phyloP scores from a whole-genome alignment of 2,113 vertebrate species.

The Daubentonia madagascariensis region DNA sequence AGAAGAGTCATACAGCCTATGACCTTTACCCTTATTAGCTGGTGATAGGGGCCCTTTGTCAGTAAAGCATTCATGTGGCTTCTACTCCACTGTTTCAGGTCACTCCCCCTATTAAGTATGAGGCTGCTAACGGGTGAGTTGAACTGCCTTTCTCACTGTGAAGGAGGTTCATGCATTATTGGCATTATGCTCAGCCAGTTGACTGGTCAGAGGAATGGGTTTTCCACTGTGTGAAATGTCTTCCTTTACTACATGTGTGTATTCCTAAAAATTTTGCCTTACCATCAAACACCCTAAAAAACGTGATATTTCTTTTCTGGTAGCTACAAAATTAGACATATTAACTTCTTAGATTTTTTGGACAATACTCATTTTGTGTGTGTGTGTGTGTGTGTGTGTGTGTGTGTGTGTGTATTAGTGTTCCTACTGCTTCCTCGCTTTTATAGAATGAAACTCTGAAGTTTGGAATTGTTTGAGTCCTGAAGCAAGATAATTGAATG shows the following conservation, averaged over 20 bases:
- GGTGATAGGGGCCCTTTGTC: constrained; percentile 56
- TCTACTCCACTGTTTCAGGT: constrained; percentile 36
- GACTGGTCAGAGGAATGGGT: neutral
- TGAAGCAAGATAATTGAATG: constrained; percentile 82
- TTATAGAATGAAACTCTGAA: constrained; percentile 55
- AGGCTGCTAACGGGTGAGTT: constrained; percentile 30
- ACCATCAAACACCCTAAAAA: neutral
- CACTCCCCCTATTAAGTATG: constrained; percentile 7
- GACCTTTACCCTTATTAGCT: neutral
- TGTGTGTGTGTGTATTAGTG: neutral
- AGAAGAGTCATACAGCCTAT: constrained; percentile 31
- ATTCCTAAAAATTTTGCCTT: neutral
- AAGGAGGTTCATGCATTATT: constrained; percentile 10
- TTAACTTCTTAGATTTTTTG: constrained; percentile 30
- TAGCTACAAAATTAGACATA: constrained; percentile 53
- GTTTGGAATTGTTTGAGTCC: constrained; percentile 75
- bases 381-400: neutral
- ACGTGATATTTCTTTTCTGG: neutral
- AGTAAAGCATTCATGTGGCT: constrained; percentile 40
- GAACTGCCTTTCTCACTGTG: constrained; percentile 60
- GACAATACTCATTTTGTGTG: neutral
- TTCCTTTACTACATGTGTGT: constrained; percentile 8
- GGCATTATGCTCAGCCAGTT: constrained; percentile 56
- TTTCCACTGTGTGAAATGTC: neutral
- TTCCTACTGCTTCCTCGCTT: constrained; percentile 62